phyloP scores from a whole-genome alignment of 92 coral and sea anemone species.

The Actinernus sp. region DNA sequence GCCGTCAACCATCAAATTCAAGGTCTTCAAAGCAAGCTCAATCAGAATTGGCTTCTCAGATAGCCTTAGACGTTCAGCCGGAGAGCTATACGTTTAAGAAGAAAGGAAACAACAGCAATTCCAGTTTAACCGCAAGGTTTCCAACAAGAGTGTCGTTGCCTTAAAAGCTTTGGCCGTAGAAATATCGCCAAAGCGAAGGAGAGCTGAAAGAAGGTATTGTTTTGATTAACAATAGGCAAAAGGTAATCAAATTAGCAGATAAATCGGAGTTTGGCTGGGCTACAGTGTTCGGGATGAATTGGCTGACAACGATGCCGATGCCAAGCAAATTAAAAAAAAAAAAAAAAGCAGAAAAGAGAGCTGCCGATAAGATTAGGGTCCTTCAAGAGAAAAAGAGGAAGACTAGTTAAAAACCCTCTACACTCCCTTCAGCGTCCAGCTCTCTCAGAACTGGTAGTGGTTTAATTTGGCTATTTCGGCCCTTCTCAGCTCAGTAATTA shows the following conservation, averaged over 20 bases:
- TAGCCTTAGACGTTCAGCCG: background rate
- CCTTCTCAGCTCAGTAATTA: background rate
- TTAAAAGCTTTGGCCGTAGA: conserved; percentile 24
- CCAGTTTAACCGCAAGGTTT: conserved; percentile 39
- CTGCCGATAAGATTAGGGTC: background rate
- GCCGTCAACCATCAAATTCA: conserved; percentile 19
- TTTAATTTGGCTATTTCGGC: no score
- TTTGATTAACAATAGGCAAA: conserved; percentile 15
- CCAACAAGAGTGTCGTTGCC: conserved; percentile 13
- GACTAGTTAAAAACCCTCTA: background rate
- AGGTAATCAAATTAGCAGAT: conserved; percentile 18
- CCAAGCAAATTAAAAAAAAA: conserved; percentile 24
- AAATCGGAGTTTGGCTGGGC: conserved; percentile 35
- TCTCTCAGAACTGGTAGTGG: no score
- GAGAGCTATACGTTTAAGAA: conserved; percentile 22
- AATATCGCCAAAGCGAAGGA: conserved; percentile 8
- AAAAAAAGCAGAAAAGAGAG: conserved; percentile 16
- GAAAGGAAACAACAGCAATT: conserved; percentile 41
- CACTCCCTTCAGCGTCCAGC: background rate
- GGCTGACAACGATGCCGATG: conserved; percentile 43
- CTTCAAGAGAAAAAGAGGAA: conserved; percentile 9
- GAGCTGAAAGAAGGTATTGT: conserved; percentile 34
- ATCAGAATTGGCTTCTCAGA: conserved; percentile 18
- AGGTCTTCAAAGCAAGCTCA: conserved; percentile 25
- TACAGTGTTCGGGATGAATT: conserved; percentile 16